Conservation (phyloP, 1,140 invertebrate genomes). For the Drosophila arawakana region DNA sequence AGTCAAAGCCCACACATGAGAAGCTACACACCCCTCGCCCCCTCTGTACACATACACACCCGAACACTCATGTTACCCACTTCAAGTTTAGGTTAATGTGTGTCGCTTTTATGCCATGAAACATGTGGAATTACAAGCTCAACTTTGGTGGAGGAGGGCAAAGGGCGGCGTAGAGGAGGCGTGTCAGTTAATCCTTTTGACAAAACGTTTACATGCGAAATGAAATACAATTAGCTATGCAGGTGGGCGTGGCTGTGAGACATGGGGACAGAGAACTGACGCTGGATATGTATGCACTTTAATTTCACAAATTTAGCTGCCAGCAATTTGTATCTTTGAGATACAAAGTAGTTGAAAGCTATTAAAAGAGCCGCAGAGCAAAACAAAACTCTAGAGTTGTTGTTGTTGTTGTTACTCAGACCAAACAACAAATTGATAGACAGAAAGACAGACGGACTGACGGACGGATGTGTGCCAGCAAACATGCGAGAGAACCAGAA, state of each 20-base stretch:
- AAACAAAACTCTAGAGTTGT: constrained; percentile 65
- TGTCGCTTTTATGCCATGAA: constrained; percentile 67
- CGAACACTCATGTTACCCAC: constrained; percentile 49
- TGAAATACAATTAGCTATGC: constrained; percentile 64
- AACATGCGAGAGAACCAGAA: constrained; percentile 43
- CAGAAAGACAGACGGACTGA: constrained; percentile 6
- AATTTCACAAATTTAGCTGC: constrained; percentile 67
- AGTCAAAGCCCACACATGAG: constrained; percentile 57
- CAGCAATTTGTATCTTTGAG: constrained; percentile 71
- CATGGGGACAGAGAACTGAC: constrained; percentile 8
- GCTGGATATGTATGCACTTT: constrained; percentile 54
- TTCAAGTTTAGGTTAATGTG: constrained; percentile 71
- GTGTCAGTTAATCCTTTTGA: constrained; percentile 71
- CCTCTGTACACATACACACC: neutral
- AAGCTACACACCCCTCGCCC: constrained; percentile 12
- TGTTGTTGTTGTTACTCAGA: constrained; percentile 51
- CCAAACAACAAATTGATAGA: constrained; percentile 76
- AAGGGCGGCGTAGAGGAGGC: constrained; percentile 1
- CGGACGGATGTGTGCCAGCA: constrained; percentile 68
- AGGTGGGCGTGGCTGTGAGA: constrained; percentile 52
- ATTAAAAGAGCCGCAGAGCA: constrained; percentile 77
- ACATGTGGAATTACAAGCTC: constrained; percentile 69
- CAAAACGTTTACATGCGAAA: constrained; percentile 74
- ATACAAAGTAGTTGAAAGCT: constrained; percentile 73
- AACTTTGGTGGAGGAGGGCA: neutral